Conservation (phyloP, 2,113 vertebrate genomes). For the Cichladusa arquata region DNA sequence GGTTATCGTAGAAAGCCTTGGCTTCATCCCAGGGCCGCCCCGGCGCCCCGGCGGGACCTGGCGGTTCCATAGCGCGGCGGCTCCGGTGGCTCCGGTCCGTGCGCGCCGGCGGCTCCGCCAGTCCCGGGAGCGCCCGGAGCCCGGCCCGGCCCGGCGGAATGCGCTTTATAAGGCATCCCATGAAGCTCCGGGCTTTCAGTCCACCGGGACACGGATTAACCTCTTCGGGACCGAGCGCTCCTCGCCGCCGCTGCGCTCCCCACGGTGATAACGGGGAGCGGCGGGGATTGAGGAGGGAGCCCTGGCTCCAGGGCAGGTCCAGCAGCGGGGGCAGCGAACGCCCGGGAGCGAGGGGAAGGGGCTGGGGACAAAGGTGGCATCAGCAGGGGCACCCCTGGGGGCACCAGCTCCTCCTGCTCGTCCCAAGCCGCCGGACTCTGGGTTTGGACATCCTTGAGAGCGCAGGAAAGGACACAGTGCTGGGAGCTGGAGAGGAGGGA, state of each 20-base stretch:
- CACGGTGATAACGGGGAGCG: neutral
- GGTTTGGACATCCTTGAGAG: neutral
- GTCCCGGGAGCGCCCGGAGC: constrained; percentile 13
- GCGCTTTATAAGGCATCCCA: constrained; percentile 63
- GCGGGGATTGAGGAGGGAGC: neutral
- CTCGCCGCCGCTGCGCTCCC: neutral
- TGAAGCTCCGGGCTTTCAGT: constrained; percentile 41
- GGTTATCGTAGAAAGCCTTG: constrained; percentile 73
- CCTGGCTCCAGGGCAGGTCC: neutral
- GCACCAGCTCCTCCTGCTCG: fast-evolving
- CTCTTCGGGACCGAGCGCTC: constrained; percentile 19
- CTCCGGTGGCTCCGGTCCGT: neutral
- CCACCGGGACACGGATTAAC: constrained; percentile 38
- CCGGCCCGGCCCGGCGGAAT: neutral
- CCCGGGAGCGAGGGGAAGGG: neutral
- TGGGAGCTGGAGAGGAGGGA: neutral
- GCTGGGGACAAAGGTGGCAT: neutral
- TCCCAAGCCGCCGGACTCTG: fast-evolving
- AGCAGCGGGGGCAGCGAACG: neutral
- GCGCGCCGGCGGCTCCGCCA: neutral
- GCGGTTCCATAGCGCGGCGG: neutral
- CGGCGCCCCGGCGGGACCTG: neutral
- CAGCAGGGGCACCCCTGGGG: neutral
- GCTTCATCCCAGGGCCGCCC: constrained; percentile 67
- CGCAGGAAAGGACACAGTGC: fast-evolving